Conservation (phyloP, 1,140 invertebrate genomes). For the Euglossa dilemma region DNA sequence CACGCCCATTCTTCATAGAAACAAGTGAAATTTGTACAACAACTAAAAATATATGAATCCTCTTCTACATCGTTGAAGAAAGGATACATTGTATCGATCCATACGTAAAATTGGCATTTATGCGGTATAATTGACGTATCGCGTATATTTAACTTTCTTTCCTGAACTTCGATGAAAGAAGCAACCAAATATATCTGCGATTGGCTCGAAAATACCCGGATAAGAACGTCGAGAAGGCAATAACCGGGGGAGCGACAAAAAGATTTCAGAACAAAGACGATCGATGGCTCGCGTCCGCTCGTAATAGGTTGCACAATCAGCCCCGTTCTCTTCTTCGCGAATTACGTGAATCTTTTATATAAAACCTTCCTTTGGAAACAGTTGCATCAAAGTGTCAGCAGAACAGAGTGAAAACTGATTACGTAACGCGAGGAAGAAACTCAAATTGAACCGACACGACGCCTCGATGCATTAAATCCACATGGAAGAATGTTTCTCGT, state of each 20-base stretch:
- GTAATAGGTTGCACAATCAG: constrained; percentile 10
- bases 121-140: too few relatives aligned
- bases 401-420: constrained; percentile 19
- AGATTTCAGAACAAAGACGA: background rate
- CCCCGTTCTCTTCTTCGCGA: background rate
- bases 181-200: too few relatives aligned
- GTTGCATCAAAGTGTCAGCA: constrained; percentile 14
- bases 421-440: constrained; percentile 1
- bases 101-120: too few relatives aligned
- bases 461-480: background rate
- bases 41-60: too few relatives aligned
- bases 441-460: background rate
- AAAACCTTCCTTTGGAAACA: constrained; percentile 16
- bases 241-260: background rate
- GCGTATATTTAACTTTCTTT: too few relatives aligned
- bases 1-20: too few relatives aligned
- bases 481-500: background rate
- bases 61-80: too few relatives aligned
- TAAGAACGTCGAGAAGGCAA: background rate
- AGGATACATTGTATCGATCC: too few relatives aligned
- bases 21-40: too few relatives aligned
- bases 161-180: background rate
- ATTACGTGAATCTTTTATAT: constrained; percentile 45
- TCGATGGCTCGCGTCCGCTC: constrained; percentile 9
- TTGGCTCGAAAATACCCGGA: background rate